Percentiles rank a stretch among this genome's conserved stretches.
These are phyloP conservation scores for Synanceia verrucosa DNA, from an alignment of 2,797 vertebrate genomes.

Conservation along the genomic window DNA sequence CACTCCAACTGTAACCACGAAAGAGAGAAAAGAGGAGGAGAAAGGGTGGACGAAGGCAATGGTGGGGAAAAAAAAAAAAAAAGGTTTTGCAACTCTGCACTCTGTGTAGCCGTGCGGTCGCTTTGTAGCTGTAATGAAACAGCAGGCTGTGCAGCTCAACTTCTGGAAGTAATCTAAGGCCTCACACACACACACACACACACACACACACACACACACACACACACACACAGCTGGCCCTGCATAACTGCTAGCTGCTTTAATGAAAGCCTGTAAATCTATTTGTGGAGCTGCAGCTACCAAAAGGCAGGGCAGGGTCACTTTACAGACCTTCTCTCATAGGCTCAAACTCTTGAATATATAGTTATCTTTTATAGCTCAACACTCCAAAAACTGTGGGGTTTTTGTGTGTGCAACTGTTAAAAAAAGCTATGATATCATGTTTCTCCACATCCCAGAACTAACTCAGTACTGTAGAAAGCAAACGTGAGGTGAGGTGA, in stretches of 20 bases:
- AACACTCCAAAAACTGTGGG: constrained; percentile 50
- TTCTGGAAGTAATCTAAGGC: constrained; percentile 78
- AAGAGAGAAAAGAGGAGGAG: constrained; percentile 20
- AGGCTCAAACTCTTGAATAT: constrained; percentile 57
- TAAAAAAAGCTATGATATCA: constrained; percentile 51
- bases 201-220: constrained; percentile 34
- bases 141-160: constrained; percentile 62
- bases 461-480: constrained; percentile 1
- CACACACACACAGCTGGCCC: constrained; percentile 52
- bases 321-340: constrained; percentile 62
- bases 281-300: constrained; percentile 70
- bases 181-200: constrained; percentile 42
- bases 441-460: constrained; percentile 34
- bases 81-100: constrained; percentile 72
- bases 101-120: constrained; percentile 70
- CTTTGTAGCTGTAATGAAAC: constrained; percentile 80
- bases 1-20: constrained; percentile 63
- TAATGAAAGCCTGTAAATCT: constrained; percentile 82
- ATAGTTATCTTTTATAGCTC: constrained; percentile 64
- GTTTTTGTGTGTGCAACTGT: constrained; percentile 16
- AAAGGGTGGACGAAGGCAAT: constrained; percentile 24
- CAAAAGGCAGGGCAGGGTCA: constrained; percentile 66
- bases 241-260: constrained; percentile 66
- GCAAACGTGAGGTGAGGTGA: background rate
- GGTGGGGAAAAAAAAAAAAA: constrained; percentile 6